These are phyloP conservation scores for Drosophila sp. DNA, from an alignment of 1,140 invertebrate species.

Conservation along the genomic window DNA sequence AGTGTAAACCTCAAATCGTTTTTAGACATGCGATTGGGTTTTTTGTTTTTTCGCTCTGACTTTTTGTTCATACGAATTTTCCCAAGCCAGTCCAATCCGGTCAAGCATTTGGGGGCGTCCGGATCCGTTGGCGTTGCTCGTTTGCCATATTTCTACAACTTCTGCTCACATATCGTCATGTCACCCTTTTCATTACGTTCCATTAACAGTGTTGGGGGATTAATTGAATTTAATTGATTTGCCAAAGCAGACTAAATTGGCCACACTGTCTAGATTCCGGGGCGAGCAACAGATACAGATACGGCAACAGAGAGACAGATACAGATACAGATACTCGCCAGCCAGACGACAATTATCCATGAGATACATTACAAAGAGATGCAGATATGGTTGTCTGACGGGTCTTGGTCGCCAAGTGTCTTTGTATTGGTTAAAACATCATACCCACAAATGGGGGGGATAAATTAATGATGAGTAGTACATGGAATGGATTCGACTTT, in stretches of 20 bases:
- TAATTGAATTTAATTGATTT: conserved; percentile 83
- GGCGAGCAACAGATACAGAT: conserved; percentile 56
- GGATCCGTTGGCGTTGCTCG: conserved; percentile 61
- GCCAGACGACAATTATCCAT: conserved; percentile 60
- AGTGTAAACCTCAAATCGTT: conserved; percentile 68
- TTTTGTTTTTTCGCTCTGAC: conserved; percentile 28
- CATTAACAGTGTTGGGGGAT: conserved; percentile 83
- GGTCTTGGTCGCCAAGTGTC: conserved; percentile 27
- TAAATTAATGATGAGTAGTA: conserved; percentile 79
- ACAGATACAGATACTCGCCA: conserved; percentile 17
- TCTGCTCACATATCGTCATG: conserved; percentile 66
- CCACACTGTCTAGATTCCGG: conserved; percentile 80
- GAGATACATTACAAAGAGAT: conserved; percentile 48
- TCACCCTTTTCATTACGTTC: conserved; percentile 83
- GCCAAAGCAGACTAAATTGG: conserved; percentile 83
- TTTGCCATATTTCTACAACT: conserved; percentile 37
- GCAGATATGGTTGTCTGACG: conserved; percentile 36
- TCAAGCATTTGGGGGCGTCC: conserved; percentile 43
- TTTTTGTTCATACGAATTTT: conserved; percentile 2
- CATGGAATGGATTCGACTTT: conserved; percentile 74
- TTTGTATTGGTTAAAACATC: conserved; percentile 31
- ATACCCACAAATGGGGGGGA: conserved; percentile 26
- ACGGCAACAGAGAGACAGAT: not conserved
- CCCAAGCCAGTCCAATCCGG: conserved; percentile 39
- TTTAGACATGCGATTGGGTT: conserved; percentile 69